Evolutionary conservation across 1,140 invertebrate species (phyloP).

Genomic region (Tetramorium alpestre): DNA sequence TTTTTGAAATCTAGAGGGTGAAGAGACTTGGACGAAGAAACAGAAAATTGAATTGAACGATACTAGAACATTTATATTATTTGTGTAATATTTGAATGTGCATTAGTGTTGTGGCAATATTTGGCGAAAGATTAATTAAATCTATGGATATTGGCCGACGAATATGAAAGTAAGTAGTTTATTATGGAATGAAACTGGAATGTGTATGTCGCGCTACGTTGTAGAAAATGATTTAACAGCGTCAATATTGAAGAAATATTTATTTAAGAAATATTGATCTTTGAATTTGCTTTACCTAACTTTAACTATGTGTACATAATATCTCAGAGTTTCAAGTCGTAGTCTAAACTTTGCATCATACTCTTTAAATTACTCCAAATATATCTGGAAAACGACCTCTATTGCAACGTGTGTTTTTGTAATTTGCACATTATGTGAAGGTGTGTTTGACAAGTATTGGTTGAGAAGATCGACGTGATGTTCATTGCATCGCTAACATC

Average conservation of each 20-base stretch:
- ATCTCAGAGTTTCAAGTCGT: not conserved
- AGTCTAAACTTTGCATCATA: not conserved
- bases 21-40: not conserved
- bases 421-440: not conserved
- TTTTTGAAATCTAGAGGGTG: not conserved
- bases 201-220: not conserved
- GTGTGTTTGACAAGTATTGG: not conserved
- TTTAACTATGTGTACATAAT: slow-evolving; percentile 1
- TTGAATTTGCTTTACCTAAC: not conserved
- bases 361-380: slow-evolving; percentile 3
- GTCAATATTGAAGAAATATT: slow-evolving; percentile 13
- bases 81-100: not conserved
- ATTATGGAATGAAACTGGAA: not conserved
- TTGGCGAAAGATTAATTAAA: not conserved
- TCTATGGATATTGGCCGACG: not conserved
- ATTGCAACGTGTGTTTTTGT: not conserved
- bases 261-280: slow-evolving; percentile 18
- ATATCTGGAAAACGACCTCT: not conserved
- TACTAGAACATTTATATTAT: not conserved
- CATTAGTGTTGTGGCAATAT: not conserved
- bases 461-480: not conserved
- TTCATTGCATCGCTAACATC: slow-evolving; percentile 58
- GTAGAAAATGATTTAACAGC: not conserved
- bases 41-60: not conserved
- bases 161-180: not conserved